Percentiles rank a stretch among this genome's conserved stretches.
Evolutionary conservation across 2,888 invertebrate species (phyloP).

Genomic region (Hydrotaea cyrtoneurina): DNA sequence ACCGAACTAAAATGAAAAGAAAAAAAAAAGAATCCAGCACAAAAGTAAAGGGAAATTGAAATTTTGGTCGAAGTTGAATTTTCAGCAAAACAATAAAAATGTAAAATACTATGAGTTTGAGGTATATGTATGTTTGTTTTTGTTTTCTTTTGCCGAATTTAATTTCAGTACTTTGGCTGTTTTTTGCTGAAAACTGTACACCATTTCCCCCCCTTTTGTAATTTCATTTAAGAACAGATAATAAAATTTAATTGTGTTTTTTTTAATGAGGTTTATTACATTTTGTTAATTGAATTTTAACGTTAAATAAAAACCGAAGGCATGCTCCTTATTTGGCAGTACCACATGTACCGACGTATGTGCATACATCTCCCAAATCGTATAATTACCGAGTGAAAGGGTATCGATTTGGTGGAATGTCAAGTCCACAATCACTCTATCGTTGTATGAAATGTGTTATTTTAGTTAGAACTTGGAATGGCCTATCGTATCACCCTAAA

Average conservation of each 20-base stretch:
- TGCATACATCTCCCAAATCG: background rate
- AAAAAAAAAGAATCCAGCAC: background rate
- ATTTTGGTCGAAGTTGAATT: background rate
- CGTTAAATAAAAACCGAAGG: background rate
- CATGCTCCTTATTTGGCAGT: background rate
- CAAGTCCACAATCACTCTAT: too few relatives aligned
- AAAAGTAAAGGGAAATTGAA: background rate
- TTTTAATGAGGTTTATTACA: conserved; percentile 9
- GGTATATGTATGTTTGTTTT: background rate
- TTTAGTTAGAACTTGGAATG: too few relatives aligned
- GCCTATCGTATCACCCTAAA: background rate
- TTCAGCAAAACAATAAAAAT: conserved; percentile 11
- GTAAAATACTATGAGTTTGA: background rate
- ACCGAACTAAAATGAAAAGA: too few relatives aligned
- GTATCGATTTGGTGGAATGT: background rate
- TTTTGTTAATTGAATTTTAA: conserved; percentile 7
- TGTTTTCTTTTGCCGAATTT: background rate
- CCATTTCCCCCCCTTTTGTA: background rate
- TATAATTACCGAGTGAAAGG: background rate
- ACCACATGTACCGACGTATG: background rate
- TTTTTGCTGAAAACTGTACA: background rate
- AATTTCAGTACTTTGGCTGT: background rate
- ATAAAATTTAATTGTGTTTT: background rate
- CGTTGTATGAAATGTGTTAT: too few relatives aligned
- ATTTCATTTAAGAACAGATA: background rate